Base-by-base conservation (phyloP, 2,797 vertebrate species). In the Numenius phaeopus region DNA sequence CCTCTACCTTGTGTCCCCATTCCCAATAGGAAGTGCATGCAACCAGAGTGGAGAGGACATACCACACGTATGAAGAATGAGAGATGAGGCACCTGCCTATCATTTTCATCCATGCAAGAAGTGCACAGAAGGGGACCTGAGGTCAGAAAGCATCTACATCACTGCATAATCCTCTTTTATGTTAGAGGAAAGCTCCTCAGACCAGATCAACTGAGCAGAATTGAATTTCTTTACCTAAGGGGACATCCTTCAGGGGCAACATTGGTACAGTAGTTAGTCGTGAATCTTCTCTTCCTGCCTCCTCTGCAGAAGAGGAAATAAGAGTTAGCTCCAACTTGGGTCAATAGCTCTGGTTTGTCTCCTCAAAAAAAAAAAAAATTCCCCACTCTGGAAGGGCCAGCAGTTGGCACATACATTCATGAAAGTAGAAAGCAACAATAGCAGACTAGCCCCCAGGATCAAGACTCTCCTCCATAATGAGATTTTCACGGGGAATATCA, bases 111-210 rank as follows among this genome's bases (percentile, higher is more conserved):
- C 54, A 34, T 24, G 12, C 19, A 72, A 86, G n/a, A 64, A 61
- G 24, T 23, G 19, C 16, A 80, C 10, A 11, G 27, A 78, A 82
- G 34, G 15, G 18, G 22, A 52, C 19, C 3, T 46, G 44, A 69
- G 32, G 67, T 85, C 66, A 92, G 67, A 79, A 95, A 62, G 15
- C 52, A 88, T 59, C 54, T 67, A n/a, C 34, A 12, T 95, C 27
- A 5, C 61, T 71, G 6, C 44, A 37, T 66, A 87, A 91, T 87
- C 47, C 73, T 73, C 71, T 78, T 44, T 24, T 0, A 24, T 12
- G 26, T 32, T 39, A 64, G 15, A 64, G 44, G 40, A 83, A 78
- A 76, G 40, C 57, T 76, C 62, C 22, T 70, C 69, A 67, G 61
- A 76, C 62, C 7, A 37, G 70, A 82, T 30, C 34, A 83, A 34